Conservation (phyloP, 1,140 invertebrate genomes). For the Argopecten irradians region DNA sequence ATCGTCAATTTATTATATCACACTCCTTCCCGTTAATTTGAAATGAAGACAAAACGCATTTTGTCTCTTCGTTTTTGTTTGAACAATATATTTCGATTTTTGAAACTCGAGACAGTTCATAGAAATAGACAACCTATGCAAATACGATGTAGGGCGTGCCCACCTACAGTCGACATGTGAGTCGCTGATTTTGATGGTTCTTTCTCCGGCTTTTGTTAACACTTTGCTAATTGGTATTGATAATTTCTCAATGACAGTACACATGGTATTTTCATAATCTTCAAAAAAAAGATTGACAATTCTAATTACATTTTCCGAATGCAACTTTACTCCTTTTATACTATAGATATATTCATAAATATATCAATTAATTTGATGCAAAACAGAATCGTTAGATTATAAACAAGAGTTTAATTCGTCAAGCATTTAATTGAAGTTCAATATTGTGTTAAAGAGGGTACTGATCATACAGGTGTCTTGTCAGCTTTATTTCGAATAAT, state of each 20-base stretch:
- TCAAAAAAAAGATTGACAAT: background rate
- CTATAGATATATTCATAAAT: too few relatives aligned
- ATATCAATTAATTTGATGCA: background rate
- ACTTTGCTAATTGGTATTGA: background rate
- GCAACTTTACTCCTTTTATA: too few relatives aligned
- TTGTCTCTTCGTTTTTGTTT: background rate
- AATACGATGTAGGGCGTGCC: background rate
- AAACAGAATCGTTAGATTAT: background rate
- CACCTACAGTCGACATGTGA: background rate
- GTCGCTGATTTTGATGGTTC: background rate
- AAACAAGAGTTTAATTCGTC: background rate
- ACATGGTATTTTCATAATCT: background rate
- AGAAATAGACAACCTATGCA: constrained; percentile 16
- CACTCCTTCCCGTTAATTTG: background rate
- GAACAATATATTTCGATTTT: constrained; percentile 22
- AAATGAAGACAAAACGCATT: background rate
- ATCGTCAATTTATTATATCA: background rate
- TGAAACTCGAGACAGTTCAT: constrained; percentile 6
- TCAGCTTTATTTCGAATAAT: too few relatives aligned
- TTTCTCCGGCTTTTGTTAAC: background rate
- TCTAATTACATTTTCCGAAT: background rate
- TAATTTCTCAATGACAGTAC: background rate
- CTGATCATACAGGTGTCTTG: too few relatives aligned
- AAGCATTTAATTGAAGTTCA: too few relatives aligned
- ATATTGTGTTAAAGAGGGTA: too few relatives aligned